Conservation (phyloP, 2,888 invertebrate species). For the Zootermopsis nevadensis region DNA sequence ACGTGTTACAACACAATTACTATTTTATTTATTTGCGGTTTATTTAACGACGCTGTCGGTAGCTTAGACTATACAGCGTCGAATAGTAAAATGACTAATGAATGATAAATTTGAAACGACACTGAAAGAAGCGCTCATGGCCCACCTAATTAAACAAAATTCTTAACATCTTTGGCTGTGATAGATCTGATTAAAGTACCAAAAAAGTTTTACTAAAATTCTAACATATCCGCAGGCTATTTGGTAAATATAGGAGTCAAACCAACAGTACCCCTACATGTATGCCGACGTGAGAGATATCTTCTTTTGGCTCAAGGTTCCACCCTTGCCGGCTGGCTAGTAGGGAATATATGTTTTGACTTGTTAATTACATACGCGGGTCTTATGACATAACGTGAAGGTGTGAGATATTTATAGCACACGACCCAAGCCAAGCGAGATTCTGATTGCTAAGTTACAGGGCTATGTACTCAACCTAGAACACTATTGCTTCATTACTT, state of each 20-base stretch:
- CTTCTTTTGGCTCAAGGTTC: background rate
- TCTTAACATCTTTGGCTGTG: no score
- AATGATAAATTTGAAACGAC: no score
- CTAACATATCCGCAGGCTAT: background rate
- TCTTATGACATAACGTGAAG: slow-evolving; percentile 21
- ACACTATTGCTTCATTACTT: background rate
- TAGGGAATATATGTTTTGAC: slow-evolving; percentile 9
- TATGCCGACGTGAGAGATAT: background rate
- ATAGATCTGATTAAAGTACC: background rate
- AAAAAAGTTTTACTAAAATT: background rate
- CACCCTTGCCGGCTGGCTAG: background rate
- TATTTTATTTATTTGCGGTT: no score
- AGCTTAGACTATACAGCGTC: no score
- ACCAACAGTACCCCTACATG: background rate
- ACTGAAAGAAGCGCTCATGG: no score
- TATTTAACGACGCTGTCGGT: no score
- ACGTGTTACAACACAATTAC: slow-evolving; percentile 31
- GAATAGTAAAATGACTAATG: no score
- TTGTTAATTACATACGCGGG: slow-evolving; percentile 30
- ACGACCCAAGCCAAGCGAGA: slow-evolving; percentile 8
- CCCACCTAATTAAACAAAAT: no score
- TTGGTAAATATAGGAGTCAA: background rate
- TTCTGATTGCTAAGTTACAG: background rate
- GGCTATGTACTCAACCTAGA: background rate
- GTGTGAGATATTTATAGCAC: slow-evolving; percentile 37